A percentile compares a stretch with the other conserved stretches of the same genome.
These are phyloP conservation scores for Drosophila monieri DNA, from an alignment of 2,888 invertebrate species.

Conservation along the genomic window DNA sequence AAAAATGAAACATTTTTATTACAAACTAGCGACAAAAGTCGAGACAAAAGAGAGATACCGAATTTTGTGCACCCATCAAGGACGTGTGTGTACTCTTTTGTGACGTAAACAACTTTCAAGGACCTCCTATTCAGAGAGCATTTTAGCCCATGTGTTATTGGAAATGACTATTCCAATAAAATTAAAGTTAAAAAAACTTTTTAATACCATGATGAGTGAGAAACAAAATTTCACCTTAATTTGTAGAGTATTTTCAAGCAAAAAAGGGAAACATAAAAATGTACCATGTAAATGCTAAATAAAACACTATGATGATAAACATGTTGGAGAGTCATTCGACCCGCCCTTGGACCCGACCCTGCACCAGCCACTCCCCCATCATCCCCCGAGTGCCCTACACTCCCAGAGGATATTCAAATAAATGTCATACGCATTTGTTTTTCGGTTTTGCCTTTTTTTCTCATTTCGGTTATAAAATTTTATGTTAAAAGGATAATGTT, in stretches of 20 bases:
- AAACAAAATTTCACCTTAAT: background rate
- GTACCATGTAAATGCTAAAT: conserved; percentile 59
- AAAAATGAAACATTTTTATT: conserved; percentile 77
- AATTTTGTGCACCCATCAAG: background rate
- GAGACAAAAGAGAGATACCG: conserved; percentile 3
- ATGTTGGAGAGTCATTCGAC: conserved; percentile 53
- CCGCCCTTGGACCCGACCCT: conserved; percentile 25
- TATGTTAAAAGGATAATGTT: conserved; percentile 80
- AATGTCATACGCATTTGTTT: conserved; percentile 79
- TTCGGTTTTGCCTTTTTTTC: conserved; percentile 54
- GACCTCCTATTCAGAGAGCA: background rate
- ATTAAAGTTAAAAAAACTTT: background rate
- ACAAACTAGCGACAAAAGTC: conserved; percentile 48
- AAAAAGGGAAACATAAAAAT: conserved; percentile 42
- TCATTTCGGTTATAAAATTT: conserved; percentile 73
- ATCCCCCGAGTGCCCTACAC: conserved; percentile 33
- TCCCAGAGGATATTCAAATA: conserved; percentile 79
- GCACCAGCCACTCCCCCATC: conserved; percentile 16
- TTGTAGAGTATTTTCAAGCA: conserved; percentile 28
- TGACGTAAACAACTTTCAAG: background rate
- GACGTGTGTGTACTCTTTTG: conserved; percentile 1
- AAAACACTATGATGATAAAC: conserved; percentile 79
- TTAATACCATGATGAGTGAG: background rate
- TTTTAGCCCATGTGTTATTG: background rate
- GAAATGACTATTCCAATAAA: background rate